Conservation (phyloP, 2,113 vertebrate species). For the Ophthalmolycus amberensis region DNA sequence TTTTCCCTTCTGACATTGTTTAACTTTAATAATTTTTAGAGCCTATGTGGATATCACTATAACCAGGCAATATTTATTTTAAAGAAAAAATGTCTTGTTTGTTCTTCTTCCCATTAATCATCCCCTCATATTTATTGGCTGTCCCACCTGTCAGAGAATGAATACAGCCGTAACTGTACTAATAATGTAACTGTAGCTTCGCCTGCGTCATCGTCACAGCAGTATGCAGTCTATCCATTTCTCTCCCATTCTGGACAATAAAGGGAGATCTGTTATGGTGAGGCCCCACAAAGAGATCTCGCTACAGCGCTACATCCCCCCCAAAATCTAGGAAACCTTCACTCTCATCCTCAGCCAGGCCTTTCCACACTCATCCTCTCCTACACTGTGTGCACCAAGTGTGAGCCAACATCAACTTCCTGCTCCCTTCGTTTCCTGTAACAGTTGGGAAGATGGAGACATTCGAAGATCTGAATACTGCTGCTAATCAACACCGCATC, state of each 20-base stretch:
- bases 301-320: constrained; percentile 56
- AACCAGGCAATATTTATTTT: background rate
- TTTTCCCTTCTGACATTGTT: background rate
- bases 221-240: constrained; percentile 52
- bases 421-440: constrained; percentile 35
- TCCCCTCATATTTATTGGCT: background rate
- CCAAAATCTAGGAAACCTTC: constrained; percentile 36
- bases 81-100: background rate
- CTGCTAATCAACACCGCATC: constrained; percentile 9
- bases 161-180: background rate
- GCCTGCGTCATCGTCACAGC: constrained; percentile 16
- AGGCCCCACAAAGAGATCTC: constrained; percentile 38
- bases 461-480: background rate
- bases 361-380: constrained; percentile 33
- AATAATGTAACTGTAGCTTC: background rate
- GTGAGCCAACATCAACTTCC: constrained; percentile 56
- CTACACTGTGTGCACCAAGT: background rate
- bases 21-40: background rate
- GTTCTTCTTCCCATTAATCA: background rate
- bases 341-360: constrained; percentile 66
- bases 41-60: background rate
- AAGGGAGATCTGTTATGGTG: constrained; percentile 34
- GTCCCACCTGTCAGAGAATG: background rate
- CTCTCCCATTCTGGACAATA: constrained; percentile 30
- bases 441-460: constrained; percentile 8